Evolutionary conservation across 2,888 invertebrate genomes (phyloP), one percentile per base, ranked within the genome.

Genomic region (Esperia sulphurella): DNA sequence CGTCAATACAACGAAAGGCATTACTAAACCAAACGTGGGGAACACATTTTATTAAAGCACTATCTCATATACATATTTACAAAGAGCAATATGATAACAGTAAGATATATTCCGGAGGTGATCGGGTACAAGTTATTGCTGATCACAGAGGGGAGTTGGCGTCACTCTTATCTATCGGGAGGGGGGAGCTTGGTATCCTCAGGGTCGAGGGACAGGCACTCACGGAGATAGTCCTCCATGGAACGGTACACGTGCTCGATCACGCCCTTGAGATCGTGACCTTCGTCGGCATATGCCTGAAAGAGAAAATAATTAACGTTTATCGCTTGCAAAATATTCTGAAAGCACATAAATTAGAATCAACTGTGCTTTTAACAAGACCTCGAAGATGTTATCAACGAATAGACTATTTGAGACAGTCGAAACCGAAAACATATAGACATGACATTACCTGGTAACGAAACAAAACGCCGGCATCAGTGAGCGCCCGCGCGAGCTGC

Each of bases 201-300:
- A 52, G 94, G 93, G 89, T 96, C 96, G 83, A 96, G 92, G 81
- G 94, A 95, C 90, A 96, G 94, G 92, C 96, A 96, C 91, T 96
- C 94, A 80, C 95, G 92, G 81, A 97, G 93, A 90, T 94, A 97
- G 88, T 96, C 95, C 90, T 97, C 97, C 96, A 97, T 96, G 65
- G 96, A 96, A 71, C 95, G 93, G 87, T 97, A 97, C 62, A 97
- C 94, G 90, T 98, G 97, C 79, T 96, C 96, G 69, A 96, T 92
- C 55, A 96, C 97, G 50, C 96, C 96, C 61, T 91, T 90, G 55
- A 97, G 88, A 63, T 94, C 93, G 83, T 97, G 97, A 54, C 96
- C 96, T 87, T 97, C 96, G 79, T 97, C 96, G 45, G 97, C 96
- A 79, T 98, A 98, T 60, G 96, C 95, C 97, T 97, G 90, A 14